These are phyloP conservation scores for Myripristis murdjan DNA, from an alignment of 2,797 vertebrate genomes.

Conservation along the genomic window DNA sequence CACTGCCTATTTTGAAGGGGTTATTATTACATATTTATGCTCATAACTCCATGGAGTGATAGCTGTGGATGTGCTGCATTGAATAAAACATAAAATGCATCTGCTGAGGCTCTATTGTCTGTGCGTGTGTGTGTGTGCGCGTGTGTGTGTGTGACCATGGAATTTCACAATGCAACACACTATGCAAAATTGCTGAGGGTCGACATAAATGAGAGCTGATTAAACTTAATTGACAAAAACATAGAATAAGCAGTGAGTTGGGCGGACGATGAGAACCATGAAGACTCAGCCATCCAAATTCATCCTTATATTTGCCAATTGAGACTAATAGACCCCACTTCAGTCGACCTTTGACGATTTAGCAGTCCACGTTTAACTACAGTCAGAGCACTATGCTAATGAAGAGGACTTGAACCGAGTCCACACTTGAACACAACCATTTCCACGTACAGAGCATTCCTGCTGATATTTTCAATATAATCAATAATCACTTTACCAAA, in stretches of 20 bases:
- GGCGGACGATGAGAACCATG: too few species aligned
- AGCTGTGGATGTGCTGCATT: constrained; percentile 73
- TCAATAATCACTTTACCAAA: neutral
- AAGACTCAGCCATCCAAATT: too few species aligned
- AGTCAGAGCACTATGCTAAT: constrained; percentile 18
- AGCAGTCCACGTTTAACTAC: constrained; percentile 17
- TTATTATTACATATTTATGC: constrained; percentile 83
- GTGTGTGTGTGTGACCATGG: constrained; percentile 13
- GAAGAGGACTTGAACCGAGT: constrained; percentile 26
- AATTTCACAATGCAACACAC: constrained; percentile 37
- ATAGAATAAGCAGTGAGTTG: too few species aligned
- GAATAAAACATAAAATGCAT: constrained; percentile 87
- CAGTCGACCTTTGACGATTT: too few species aligned
- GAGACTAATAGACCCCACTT: too few species aligned
- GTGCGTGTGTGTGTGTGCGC: constrained; percentile 34
- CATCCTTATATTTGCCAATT: too few species aligned
- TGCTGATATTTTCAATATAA: neutral
- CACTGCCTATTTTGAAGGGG: constrained; percentile 34
- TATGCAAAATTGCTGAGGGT: too few species aligned
- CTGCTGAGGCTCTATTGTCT: constrained; percentile 69
- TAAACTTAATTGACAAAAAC: too few species aligned
- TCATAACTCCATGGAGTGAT: constrained; percentile 69
- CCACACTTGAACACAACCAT: neutral
- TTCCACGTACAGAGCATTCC: neutral
- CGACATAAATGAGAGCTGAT: too few species aligned